These are phyloP conservation scores for Proteles cristata DNA, from an alignment of 2,113 vertebrate species.

Conservation along the genomic window DNA sequence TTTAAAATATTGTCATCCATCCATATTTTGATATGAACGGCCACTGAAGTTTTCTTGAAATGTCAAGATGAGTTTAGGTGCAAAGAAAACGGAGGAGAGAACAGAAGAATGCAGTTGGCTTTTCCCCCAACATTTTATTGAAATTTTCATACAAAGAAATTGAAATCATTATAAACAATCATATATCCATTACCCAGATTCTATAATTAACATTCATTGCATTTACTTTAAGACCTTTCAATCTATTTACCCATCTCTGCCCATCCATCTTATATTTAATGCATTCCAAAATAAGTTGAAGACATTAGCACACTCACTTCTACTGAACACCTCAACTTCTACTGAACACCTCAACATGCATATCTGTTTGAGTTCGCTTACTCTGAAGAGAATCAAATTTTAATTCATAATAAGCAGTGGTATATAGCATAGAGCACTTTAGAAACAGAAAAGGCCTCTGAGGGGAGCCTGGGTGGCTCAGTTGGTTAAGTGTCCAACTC, in stretches of 20 bases:
- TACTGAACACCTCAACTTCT: neutral
- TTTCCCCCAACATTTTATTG: neutral
- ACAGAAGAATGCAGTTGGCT: neutral
- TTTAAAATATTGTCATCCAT: neutral
- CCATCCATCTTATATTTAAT: neutral
- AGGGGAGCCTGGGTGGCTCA: too few relatives aligned
- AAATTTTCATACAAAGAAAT: conserved; percentile 1
- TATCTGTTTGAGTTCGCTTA: conserved; percentile 23
- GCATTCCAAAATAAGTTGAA: neutral
- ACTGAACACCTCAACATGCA: neutral
- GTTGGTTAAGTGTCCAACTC: too few relatives aligned
- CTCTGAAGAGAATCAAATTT: conserved; percentile 4
- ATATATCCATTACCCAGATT: neutral
- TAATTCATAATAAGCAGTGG: neutral
- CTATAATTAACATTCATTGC: neutral
- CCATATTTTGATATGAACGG: conserved; percentile 11
- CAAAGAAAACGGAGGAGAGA: neutral
- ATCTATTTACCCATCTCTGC: neutral
- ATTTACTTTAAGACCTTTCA: neutral
- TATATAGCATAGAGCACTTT: neutral
- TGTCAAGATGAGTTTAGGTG: neutral
- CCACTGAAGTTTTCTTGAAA: conserved; percentile 31
- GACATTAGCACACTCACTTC: neutral
- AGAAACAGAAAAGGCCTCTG: neutral
- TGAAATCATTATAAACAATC: neutral